These are phyloP conservation scores for Phataginus tricuspis DNA, from an alignment of 2,797 vertebrate species.

Conservation along the genomic window DNA sequence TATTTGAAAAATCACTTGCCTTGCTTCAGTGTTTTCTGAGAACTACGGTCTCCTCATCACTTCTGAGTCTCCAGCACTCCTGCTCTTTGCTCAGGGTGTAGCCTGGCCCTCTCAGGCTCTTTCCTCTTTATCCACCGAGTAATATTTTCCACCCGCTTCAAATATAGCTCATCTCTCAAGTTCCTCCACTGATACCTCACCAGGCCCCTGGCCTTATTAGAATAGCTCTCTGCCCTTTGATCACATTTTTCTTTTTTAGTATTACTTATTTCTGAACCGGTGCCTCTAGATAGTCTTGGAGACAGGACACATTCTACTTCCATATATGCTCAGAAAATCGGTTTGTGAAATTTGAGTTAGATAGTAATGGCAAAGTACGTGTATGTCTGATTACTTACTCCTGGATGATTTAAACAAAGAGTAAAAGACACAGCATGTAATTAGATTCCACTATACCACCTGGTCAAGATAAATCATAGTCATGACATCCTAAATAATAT, in stretches of 20 bases:
- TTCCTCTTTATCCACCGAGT: not conserved
- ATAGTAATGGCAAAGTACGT: not conserved
- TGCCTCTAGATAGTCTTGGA: not conserved
- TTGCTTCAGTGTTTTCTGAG: not conserved
- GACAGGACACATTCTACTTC: not conserved
- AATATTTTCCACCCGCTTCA: not conserved
- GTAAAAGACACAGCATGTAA: constrained; percentile 37
- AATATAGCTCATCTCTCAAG: not conserved
- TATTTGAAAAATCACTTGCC: not conserved
- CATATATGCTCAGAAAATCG: not conserved
- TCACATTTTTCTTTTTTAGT: not conserved
- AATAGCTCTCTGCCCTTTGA: not conserved
- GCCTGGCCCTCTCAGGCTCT: not conserved
- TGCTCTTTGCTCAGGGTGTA: not conserved
- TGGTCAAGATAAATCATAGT: constrained; percentile 58
- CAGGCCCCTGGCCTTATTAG: not conserved
- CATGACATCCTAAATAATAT: not conserved
- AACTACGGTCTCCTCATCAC: not conserved
- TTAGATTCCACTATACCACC: constrained; percentile 37
- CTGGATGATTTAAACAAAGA: constrained; percentile 49
- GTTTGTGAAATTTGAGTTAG: not conserved
- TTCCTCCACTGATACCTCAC: not conserved
- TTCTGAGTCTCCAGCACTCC: not conserved
- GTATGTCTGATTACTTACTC: not conserved
- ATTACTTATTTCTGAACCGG: not conserved